Evolutionary conservation across 2,888 invertebrate species (phyloP), one percentile per base, ranked within the genome.

Genomic region (Andricus curvator): DNA sequence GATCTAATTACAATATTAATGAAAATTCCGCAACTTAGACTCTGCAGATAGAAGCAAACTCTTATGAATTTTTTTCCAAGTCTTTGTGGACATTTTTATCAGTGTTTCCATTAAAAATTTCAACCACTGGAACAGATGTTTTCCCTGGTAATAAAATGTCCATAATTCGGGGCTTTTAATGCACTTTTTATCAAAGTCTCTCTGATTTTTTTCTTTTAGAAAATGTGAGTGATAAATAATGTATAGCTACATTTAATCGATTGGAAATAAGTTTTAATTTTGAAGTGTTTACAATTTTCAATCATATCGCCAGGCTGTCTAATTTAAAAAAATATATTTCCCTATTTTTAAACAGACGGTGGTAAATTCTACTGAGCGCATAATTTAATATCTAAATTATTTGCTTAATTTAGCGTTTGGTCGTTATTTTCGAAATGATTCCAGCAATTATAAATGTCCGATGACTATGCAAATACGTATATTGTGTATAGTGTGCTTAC

Each of bases 401-500:
- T 22, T 44, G 4, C 17, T 15, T 68, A 33, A 56, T 33, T 13
- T 20, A n/a, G 9, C 51, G 29, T 74, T 33, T 33, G 66, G 4
- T n/a, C n/a, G 11, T n/a, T 66, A 37, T n/a, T 74, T 56, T 5
- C 29, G 6, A 74, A 74, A 56, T 56, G 33, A 74, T 74, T 74
- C 51, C 74, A n/a, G n/a, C n/a, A 74, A 74, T 74, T 74, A 56
- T 37, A 74, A 74, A 74, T 56, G 70, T 70, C 29, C 51, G 13
- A 74, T 33, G 51, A n/a, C 51, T 74, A 56, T 33, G 33, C 51
- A 68, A 68, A 51, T 70, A 48, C 25, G 20, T 20, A 29, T 51
- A 48, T 70, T 15, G 29, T 20, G 13, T 44, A 44, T 13, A 44
- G 44, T 15, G 44, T 9, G n/a, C 29, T 11, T 20, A 51, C n/a